These are phyloP conservation scores for Lasioglossum calceatum DNA, from an alignment of 2,888 invertebrate genomes.

Conservation along the genomic window DNA sequence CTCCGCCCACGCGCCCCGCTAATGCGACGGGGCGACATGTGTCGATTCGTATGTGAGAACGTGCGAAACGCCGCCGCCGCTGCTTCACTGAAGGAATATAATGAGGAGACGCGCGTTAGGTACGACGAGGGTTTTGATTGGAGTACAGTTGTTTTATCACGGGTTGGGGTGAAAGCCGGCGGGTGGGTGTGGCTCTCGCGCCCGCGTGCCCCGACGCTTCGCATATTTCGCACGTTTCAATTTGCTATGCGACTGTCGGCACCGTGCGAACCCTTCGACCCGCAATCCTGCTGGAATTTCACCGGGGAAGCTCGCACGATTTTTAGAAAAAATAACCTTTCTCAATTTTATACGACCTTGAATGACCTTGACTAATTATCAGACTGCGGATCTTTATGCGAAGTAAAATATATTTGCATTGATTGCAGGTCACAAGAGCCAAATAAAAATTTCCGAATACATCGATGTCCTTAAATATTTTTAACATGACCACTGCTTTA, in stretches of 20 bases:
- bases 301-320: background rate
- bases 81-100: conserved; percentile 8
- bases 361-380: no score
- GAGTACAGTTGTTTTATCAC: conserved; percentile 2
- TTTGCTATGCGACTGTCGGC: background rate
- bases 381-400: no score
- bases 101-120: conserved; percentile 21
- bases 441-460: no score
- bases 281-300: background rate
- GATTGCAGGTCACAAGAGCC: no score
- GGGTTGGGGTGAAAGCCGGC: background rate
- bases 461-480: no score
- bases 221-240: background rate
- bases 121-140: conserved; percentile 17
- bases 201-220: background rate
- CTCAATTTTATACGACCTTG: no score
- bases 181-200: background rate
- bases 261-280: background rate
- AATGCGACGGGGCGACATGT: conserved; percentile 20
- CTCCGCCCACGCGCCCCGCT: background rate
- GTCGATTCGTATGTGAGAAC: conserved; percentile 40
- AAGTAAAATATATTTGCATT: no score
- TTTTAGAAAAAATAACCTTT: no score
- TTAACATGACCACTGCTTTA: no score
- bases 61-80: background rate